Conservation (phyloP, 2,797 vertebrate genomes). For the Dromococcyx pavoninus region DNA sequence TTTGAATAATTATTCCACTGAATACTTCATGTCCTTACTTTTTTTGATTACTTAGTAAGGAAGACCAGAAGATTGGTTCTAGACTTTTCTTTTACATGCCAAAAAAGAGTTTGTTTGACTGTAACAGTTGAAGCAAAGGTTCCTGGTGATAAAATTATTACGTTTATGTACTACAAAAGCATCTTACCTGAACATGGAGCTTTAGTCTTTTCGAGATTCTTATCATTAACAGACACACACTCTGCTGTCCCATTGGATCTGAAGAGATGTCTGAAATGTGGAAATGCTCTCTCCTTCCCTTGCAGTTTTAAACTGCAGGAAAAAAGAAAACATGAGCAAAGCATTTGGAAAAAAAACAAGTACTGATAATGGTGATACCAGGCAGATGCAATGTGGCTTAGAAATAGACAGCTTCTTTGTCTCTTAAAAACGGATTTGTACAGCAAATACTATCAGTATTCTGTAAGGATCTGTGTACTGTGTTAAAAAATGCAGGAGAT, state of each 20-base stretch:
- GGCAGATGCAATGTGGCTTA: not conserved
- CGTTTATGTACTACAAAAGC: not conserved
- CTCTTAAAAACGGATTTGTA: not conserved
- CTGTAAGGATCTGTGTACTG: not conserved
- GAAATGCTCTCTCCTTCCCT: not conserved
- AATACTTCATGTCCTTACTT: not conserved
- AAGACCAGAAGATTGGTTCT: not conserved
- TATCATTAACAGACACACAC: not conserved
- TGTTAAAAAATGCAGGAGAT: not conserved
- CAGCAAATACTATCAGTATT: not conserved
- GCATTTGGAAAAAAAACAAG: not conserved
- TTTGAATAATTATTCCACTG: not conserved
- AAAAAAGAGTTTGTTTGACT: not conserved
- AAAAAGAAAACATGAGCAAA: not conserved
- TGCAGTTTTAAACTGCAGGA: not conserved
- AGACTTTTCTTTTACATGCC: not conserved
- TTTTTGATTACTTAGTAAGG: not conserved
- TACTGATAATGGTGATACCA: not conserved
- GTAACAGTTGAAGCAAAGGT: not conserved
- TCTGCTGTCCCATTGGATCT: not conserved
- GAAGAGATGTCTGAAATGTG: not conserved
- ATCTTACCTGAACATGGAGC: not conserved
- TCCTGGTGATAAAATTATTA: not conserved
- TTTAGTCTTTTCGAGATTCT: not conserved
- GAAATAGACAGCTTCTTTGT: not conserved